Base-by-base conservation (phyloP, 2,797 vertebrate genomes). In the Sebastes minor region DNA sequence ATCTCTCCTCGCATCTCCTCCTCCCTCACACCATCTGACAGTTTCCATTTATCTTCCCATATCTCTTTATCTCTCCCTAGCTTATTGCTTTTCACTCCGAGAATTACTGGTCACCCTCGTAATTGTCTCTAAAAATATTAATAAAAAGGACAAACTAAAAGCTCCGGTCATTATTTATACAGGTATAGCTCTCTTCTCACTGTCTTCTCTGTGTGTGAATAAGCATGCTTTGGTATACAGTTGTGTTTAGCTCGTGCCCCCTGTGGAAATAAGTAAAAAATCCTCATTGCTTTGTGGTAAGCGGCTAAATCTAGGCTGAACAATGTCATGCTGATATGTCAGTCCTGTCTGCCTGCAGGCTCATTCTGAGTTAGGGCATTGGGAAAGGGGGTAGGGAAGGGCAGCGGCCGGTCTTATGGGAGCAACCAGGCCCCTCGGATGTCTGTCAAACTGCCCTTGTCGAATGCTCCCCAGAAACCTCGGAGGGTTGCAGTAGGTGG, bases 11-110 rank as follows among this genome's bases (percentile, higher is more conserved):
- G 2, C 87, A 84, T 90, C 88, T 92, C 83, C 88, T 90, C 90
- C 92, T 93, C 91, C 91, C 87, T 93, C 90, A 93, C 88, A 89
- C 90, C 89, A 91, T 93, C 92, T 94, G 92, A 94, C 93, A 91
- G 77, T 77, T 93, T 91, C 75, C 87, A 92, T 94, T 92, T 92
- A 90, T 93, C 87, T 80, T 82, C 65, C 68, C 72, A 22, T 90
- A 90, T 93, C 79, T 90, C 91, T 91, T 78, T 81, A 89, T 89
- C 76, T 84, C 83, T 87, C 83, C 67, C 30, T n/a, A 74, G 71
- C 38, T 74, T 83, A 89, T 89, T 90, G 71, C 83, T 75, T 76
- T 78, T 80, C 56, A 69, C 86, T 86, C 72, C 46, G 53, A 77
- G 60, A 86, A 84, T 80, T 75, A 84, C 64, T 69, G 83, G 52